Evolutionary conservation across 2,888 invertebrate species (phyloP).

Genomic region (Pammene aurita): DNA sequence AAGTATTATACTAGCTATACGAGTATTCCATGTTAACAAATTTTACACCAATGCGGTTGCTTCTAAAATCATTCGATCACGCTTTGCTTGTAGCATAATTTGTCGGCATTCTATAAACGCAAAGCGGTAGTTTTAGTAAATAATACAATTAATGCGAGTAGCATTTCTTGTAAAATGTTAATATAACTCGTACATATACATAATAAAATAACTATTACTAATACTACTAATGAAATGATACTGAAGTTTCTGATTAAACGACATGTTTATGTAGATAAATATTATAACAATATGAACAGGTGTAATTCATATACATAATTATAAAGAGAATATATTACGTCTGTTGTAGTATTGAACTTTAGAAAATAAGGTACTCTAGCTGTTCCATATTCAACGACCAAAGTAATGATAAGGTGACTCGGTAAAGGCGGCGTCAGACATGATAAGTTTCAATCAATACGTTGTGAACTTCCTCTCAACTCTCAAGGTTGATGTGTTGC

Average conservation of each 20-base stretch:
- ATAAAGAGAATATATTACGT: neutral
- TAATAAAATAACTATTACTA: neutral
- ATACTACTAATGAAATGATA: neutral
- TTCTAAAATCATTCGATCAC: constrained; percentile 35
- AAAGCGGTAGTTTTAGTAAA: constrained; percentile 2
- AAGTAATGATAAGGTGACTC: constrained; percentile 20
- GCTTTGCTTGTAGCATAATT: constrained; percentile 22
- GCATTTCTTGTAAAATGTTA: constrained; percentile 3
- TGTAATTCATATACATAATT: neutral
- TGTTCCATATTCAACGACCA: constrained; percentile 9
- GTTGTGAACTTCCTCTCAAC: constrained; percentile 9
- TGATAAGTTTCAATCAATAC: constrained; percentile 21
- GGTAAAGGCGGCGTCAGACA: constrained; percentile 34
- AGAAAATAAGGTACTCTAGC: neutral
- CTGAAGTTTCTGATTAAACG: neutral
- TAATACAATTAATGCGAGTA: neutral
- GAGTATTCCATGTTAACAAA: constrained; percentile 38
- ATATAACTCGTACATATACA: neutral
- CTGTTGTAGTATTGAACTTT: constrained; percentile 15
- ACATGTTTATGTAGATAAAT: neutral
- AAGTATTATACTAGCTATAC: constrained; percentile 13
- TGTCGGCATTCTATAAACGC: constrained; percentile 1
- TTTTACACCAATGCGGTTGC: constrained; percentile 32
- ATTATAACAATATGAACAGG: neutral
- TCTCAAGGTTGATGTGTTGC: constrained; percentile 13